Percentiles rank a stretch among this genome's conserved stretches.
Evolutionary conservation across 2,888 invertebrate genomes (phyloP).

Genomic region (Zhuqinia jingwanae): DNA sequence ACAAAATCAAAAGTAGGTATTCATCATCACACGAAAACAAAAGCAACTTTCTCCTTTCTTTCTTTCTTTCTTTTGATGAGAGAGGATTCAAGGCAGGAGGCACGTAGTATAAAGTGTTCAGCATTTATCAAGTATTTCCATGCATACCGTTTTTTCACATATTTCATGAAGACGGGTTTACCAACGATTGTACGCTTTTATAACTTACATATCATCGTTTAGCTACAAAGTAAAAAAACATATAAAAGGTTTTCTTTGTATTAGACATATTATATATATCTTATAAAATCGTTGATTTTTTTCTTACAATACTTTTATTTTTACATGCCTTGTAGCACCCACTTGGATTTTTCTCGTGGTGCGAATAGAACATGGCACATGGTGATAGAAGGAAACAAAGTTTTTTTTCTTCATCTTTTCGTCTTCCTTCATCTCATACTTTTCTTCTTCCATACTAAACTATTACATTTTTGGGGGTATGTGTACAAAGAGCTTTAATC

Average conservation of each 20-base stretch:
- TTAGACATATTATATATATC: too few species aligned
- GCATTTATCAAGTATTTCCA: conserved; percentile 16
- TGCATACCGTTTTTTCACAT: conserved; percentile 2
- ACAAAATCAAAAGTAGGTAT: neutral
- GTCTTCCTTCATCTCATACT: neutral
- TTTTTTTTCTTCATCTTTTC: neutral
- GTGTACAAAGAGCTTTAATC: conserved; percentile 41
- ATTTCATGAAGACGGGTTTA: conserved; percentile 7
- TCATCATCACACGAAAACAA: conserved; percentile 35
- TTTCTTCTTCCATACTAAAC: neutral
- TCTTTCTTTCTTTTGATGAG: too few species aligned
- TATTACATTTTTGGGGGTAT: neutral
- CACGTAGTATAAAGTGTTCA: neutral
- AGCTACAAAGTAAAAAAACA: conserved; percentile 15
- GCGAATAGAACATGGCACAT: too few species aligned
- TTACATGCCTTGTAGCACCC: conserved; percentile 50
- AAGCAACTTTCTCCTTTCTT: conserved; percentile 44
- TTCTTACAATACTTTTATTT: conserved; percentile 42
- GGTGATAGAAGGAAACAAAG: conserved; percentile 8
- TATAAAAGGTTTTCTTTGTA: too few species aligned
- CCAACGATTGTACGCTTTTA: neutral
- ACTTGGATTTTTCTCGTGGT: conserved; percentile 40
- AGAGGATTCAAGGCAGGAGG: neutral
- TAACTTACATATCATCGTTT: neutral
- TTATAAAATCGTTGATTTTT: conserved; percentile 55